A percentile compares a stretch with the other conserved stretches of the same genome.
Evolutionary conservation across 2,888 invertebrate species (phyloP).

Genomic region (Shargacucullia verbasci): DNA sequence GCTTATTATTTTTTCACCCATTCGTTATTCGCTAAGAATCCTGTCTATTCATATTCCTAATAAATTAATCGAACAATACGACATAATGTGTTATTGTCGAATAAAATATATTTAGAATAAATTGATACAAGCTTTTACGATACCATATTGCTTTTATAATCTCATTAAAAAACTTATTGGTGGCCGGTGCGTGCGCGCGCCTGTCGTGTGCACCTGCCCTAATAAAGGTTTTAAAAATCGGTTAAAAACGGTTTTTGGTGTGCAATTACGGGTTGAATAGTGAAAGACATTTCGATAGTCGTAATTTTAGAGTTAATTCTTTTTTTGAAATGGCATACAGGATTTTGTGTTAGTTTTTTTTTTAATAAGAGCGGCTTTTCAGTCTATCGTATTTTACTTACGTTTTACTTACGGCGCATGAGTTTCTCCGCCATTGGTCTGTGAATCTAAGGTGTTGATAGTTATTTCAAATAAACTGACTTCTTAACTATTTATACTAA

Average conservation of each 20-base stretch:
- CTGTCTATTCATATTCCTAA: slow-evolving; percentile 5
- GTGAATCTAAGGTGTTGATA: too few species aligned
- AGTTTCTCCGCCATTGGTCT: too few species aligned
- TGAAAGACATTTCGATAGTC: slow-evolving; percentile 43
- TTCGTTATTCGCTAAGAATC: slow-evolving; percentile 7
- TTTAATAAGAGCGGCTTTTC: too few species aligned
- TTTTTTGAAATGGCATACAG: background rate
- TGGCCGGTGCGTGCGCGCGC: slow-evolving; percentile 61
- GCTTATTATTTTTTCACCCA: slow-evolving; percentile 26
- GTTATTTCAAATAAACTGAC: too few species aligned
- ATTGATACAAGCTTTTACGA: slow-evolving; percentile 60
- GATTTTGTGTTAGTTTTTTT: background rate
- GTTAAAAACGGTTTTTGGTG: slow-evolving; percentile 63
- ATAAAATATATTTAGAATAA: slow-evolving; percentile 55
- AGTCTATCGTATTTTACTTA: too few species aligned
- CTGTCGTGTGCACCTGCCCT: slow-evolving; percentile 68
- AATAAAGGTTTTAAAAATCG: slow-evolving; percentile 64
- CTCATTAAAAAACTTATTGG: slow-evolving; percentile 71
- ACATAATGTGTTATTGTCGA: slow-evolving; percentile 30
- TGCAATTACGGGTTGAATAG: slow-evolving; percentile 54
- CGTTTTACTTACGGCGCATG: too few species aligned
- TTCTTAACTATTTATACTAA: too few species aligned
- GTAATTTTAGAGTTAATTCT: slow-evolving; percentile 10
- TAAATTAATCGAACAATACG: slow-evolving; percentile 39
- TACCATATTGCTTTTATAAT: slow-evolving; percentile 82